Conservation (phyloP, 2,797 vertebrate species). For the Sciurus carolinensis region DNA sequence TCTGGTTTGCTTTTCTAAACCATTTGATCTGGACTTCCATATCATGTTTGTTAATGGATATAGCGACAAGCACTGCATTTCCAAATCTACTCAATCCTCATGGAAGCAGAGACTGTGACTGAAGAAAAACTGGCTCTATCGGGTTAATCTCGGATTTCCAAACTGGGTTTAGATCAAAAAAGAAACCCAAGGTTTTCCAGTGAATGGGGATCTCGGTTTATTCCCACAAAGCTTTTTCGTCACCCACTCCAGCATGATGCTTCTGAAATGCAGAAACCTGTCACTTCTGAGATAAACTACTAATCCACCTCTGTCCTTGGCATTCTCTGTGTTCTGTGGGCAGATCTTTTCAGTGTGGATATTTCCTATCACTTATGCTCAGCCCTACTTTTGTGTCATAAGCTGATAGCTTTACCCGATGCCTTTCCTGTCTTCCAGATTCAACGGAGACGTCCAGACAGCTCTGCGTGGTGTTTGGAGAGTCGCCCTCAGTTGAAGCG, state of each 20-base stretch:
- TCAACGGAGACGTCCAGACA: slow-evolving; percentile 82
- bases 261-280: slow-evolving; percentile 89
- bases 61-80: slow-evolving; percentile 60
- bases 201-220: slow-evolving; percentile 82
- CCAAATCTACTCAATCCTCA: slow-evolving; percentile 59
- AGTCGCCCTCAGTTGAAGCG: slow-evolving; percentile 85
- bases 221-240: slow-evolving; percentile 85
- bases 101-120: slow-evolving; percentile 72
- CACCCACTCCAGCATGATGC: slow-evolving; percentile 84
- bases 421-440: slow-evolving; percentile 89
- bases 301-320: slow-evolving; percentile 88
- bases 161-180: slow-evolving; percentile 83
- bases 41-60: slow-evolving; percentile 35
- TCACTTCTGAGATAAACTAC: slow-evolving; percentile 89
- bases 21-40: slow-evolving; percentile 55
- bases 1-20: not conserved
- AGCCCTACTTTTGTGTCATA: slow-evolving; percentile 87
- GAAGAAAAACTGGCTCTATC: slow-evolving; percentile 73
- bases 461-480: slow-evolving; percentile 83
- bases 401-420: slow-evolving; percentile 89
- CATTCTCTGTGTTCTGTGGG: slow-evolving; percentile 85
- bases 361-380: slow-evolving; percentile 87
- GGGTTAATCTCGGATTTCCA: slow-evolving; percentile 85
- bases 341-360: slow-evolving; percentile 85
- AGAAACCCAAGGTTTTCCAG: slow-evolving; percentile 81